phyloP scores from a whole-genome alignment of 2,113 vertebrate genomes.

The Athene noctua region DNA sequence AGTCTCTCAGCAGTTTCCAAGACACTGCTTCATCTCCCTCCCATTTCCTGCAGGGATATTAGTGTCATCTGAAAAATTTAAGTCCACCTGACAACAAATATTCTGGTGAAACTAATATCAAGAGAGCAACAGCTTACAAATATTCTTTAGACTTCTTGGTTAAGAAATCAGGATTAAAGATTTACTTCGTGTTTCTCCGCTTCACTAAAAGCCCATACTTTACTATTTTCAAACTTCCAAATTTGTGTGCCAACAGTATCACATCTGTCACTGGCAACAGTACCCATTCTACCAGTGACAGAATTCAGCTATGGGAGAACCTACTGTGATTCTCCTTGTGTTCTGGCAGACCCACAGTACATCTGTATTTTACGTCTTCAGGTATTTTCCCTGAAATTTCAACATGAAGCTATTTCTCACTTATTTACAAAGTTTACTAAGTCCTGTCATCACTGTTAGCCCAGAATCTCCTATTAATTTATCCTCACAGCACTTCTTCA shows the following conservation, averaged over 20 bases:
- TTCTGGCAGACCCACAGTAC: not conserved
- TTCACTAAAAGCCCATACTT: not conserved
- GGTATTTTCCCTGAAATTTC: not conserved
- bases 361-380: not conserved
- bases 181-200: not conserved
- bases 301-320: not conserved
- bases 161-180: not conserved
- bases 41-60: not conserved
- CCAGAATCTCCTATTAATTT: not conserved
- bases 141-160: not conserved
- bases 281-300: not conserved
- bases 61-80: constrained; percentile 8
- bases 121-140: not conserved
- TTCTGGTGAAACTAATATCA: not conserved
- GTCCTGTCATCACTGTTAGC: not conserved
- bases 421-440: not conserved
- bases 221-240: not conserved
- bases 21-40: not conserved
- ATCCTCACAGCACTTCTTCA: not conserved
- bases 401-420: not conserved
- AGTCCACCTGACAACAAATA: constrained; percentile 3
- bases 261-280: not conserved
- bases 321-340: not conserved
- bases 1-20: not conserved
- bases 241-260: not conserved